These are phyloP conservation scores for Trichogramma pretiosum DNA, from an alignment of 1,140 invertebrate genomes.

Conservation along the genomic window DNA sequence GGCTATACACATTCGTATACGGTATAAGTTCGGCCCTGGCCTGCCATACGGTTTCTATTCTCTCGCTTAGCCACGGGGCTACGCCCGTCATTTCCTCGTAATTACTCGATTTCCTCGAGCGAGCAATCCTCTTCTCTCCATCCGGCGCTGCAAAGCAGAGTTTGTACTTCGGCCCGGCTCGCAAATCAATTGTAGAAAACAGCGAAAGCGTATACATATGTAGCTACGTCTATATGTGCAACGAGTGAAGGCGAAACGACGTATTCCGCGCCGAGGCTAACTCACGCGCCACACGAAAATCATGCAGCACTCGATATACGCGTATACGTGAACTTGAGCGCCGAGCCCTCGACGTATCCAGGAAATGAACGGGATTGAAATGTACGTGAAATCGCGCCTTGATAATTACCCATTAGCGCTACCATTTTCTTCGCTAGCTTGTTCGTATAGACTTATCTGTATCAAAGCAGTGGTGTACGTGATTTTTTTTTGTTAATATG, in stretches of 20 bases:
- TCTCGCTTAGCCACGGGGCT: conserved; percentile 34
- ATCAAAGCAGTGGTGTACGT: too few relatives aligned
- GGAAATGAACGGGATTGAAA: conserved; percentile 40
- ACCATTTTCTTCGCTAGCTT: conserved; percentile 15
- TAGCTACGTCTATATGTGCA: background rate
- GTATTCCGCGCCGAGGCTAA: too few relatives aligned
- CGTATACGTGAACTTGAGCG: background rate
- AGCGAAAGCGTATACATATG: conserved; percentile 12
- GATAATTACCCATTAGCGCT: conserved; percentile 41
- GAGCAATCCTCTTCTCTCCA: conserved; percentile 9
- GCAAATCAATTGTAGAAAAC: conserved; percentile 35
- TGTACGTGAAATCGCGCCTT: conserved; percentile 29
- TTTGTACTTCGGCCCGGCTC: background rate
- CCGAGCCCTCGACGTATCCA: conserved; percentile 32
- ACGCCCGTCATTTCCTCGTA: conserved; percentile 42
- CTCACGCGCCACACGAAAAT: too few relatives aligned
- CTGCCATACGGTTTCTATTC: too few relatives aligned
- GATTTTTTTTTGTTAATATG: too few relatives aligned
- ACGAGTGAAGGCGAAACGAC: conserved; percentile 3
- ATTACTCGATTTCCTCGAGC: conserved; percentile 39
- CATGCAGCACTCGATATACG: too few relatives aligned
- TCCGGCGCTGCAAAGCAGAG: background rate
- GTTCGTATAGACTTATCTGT: background rate
- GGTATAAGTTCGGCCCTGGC: too few relatives aligned
- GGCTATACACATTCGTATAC: too few relatives aligned